These are phyloP conservation scores for Rapana venosa DNA, from an alignment of 2,888 invertebrate species.

Conservation along the genomic window DNA sequence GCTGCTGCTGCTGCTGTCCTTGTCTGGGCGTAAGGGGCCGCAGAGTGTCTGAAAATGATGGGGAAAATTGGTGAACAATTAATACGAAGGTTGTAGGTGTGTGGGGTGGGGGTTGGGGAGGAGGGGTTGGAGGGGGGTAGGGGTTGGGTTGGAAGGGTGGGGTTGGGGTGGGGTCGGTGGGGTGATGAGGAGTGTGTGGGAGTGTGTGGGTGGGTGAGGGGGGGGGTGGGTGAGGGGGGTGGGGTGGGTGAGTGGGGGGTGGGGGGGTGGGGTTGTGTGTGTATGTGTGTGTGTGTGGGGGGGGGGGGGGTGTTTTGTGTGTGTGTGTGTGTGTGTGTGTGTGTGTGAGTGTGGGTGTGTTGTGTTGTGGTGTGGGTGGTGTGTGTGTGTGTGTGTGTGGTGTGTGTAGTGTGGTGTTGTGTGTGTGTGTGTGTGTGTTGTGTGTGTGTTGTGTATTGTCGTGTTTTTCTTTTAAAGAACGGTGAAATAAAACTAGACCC, in stretches of 20 bases:
- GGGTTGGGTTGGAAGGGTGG: neutral
- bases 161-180: neutral
- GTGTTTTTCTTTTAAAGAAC: neutral
- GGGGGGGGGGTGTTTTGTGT: neutral
- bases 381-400: constrained; percentile 34
- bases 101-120: neutral
- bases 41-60: neutral
- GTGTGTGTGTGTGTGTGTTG: neutral
- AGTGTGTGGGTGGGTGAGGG: constrained; percentile 17
- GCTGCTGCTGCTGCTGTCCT: neutral
- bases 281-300: constrained; percentile 7
- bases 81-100: neutral
- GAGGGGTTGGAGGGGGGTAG: neutral
- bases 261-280: neutral
- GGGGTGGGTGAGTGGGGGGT: neutral
- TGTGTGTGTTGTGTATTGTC: neutral
- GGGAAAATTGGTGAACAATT: neutral
- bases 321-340: constrained; percentile 16
- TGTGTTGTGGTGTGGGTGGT: constrained; percentile 31
- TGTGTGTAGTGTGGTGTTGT: constrained; percentile 33
- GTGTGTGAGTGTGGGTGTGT: constrained; percentile 20
- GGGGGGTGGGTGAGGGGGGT: neutral
- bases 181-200: neutral
- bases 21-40: neutral
- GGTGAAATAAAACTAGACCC: neutral